These are phyloP conservation scores for Steatornis caripensis DNA, from an alignment of 2,113 vertebrate species.

Conservation along the genomic window DNA sequence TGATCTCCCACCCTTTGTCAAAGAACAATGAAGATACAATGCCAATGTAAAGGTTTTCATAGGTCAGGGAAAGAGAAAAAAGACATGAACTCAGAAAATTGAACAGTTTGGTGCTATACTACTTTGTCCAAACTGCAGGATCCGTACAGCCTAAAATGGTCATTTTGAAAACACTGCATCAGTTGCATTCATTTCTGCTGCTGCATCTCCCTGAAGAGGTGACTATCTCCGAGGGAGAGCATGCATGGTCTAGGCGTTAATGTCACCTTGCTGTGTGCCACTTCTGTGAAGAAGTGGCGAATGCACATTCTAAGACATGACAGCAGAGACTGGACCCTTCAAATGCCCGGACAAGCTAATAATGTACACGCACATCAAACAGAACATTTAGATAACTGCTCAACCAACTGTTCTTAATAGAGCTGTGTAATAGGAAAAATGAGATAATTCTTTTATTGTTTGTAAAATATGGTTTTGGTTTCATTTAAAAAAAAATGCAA, in stretches of 20 bases:
- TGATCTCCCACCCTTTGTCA: not conserved
- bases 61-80: not conserved
- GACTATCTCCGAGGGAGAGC: not conserved
- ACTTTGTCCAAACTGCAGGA: not conserved
- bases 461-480: not conserved
- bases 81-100: not conserved
- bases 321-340: not conserved
- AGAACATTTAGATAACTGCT: not conserved
- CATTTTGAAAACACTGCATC: not conserved
- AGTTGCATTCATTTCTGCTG: not conserved
- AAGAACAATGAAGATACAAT: not conserved
- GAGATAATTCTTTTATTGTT: not conserved
- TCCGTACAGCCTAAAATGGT: not conserved
- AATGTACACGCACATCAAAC: not conserved
- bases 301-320: not conserved
- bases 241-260: not conserved
- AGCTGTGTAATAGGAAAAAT: not conserved
- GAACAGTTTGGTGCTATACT: not conserved
- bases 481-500: not conserved
- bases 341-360: not conserved
- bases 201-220: not conserved
- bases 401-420: not conserved
- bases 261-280: not conserved
- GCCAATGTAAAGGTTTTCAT: not conserved
- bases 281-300: not conserved